Base-by-base conservation (phyloP, 1,140 invertebrate genomes). In the Drosophila sucinea region DNA sequence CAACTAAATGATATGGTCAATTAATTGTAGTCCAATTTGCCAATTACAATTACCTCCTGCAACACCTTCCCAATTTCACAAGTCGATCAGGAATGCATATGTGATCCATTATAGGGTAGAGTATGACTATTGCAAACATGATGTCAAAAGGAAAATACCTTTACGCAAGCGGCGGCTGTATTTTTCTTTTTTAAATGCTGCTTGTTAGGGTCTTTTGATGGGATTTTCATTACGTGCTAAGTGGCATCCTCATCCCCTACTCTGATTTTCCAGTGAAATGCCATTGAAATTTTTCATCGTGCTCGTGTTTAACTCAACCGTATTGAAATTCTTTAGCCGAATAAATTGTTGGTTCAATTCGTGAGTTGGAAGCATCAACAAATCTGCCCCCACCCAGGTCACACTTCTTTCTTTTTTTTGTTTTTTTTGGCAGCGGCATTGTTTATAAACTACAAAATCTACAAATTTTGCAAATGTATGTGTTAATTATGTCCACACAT, bases 171-270 rank as follows among this genome's bases (percentile, higher is more conserved):
- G 44, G 17, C 17, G 17, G 17, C 17, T 17, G 17, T 17, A 17
- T 17, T 51, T 25, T 51, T 51, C 10, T 7, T 27, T 51, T 25
- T 8, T 27, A 27, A 56, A 29, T 11, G 3, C 56, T n/a, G 54
- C 35, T 57, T 57, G 73, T 47, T 67, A 40, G 66, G 40, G 54
- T 40, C 29, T 73, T 60, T 72, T 67, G 86, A 79, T 70, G 67
- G 69, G 41, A 25, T 51, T 75, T 79, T 70, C 55, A 81, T 58
- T 61, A 73, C 67, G 74, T 86, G 82, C 56, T 73, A 85, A 82
- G 62, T 81, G 74, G 57, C 32, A 58, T 51, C 11, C 44, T 51
- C 23, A 51, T 51, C 44, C 23, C 25, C 23, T 8, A 17, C 44
- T 27, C 44, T 5, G 23, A 51, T 51, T 51, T 51, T 25, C 44